phyloP scores from a whole-genome alignment of 2,888 invertebrate genomes.

The Nasonia oneida region DNA sequence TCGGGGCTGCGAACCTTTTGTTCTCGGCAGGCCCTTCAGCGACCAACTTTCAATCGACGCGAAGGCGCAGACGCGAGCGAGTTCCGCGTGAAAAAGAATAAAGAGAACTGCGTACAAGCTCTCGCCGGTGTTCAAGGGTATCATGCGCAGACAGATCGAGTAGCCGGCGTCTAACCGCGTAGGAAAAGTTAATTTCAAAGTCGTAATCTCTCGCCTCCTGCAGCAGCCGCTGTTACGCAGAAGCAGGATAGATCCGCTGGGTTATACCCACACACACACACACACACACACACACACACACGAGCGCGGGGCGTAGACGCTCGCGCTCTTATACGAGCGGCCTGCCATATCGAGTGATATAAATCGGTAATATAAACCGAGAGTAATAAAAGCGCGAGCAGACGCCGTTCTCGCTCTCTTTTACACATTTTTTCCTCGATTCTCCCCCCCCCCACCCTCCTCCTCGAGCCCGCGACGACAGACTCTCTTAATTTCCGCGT shows the following conservation, averaged over 20 bases:
- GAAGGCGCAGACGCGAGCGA: too few relatives aligned
- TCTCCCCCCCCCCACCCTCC: background rate
- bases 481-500: slow-evolving; percentile 51
- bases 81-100: too few relatives aligned
- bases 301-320: background rate
- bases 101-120: too few relatives aligned
- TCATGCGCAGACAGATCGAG: background rate
- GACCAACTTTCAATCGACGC: too few relatives aligned
- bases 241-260: background rate
- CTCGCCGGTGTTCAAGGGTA: too few relatives aligned
- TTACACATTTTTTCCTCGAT: slow-evolving; percentile 15
- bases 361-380: slow-evolving; percentile 66
- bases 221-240: slow-evolving; percentile 15
- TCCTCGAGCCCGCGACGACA: background rate
- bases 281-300: background rate
- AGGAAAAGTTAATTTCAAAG: slow-evolving; percentile 67
- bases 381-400: slow-evolving; percentile 63
- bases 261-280: background rate
- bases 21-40: background rate
- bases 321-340: slow-evolving; percentile 11
- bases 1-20: background rate
- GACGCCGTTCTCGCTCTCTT: slow-evolving; percentile 17
- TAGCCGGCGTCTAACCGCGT: slow-evolving; percentile 7
- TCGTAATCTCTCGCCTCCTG: slow-evolving; percentile 63
- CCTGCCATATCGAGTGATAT: slow-evolving; percentile 65